Conservation (phyloP, 2,113 vertebrate species). For the Limanda limanda region DNA sequence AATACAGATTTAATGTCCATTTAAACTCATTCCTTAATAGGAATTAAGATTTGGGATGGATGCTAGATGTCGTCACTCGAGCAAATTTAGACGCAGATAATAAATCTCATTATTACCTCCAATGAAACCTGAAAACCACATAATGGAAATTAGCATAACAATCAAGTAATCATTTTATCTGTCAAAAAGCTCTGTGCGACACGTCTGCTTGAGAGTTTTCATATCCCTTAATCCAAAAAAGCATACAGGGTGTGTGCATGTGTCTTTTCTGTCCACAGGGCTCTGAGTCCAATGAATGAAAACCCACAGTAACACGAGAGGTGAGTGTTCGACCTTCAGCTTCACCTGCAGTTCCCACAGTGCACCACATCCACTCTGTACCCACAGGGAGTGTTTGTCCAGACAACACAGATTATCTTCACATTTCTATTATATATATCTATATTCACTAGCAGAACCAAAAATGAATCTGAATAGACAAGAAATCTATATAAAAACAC, state of each 20-base stretch:
- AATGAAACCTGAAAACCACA: too few species aligned
- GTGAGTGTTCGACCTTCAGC: conserved; percentile 48
- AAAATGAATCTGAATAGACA: background rate
- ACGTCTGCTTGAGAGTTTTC: background rate
- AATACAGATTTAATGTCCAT: too few species aligned
- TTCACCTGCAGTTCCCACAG: conserved; percentile 18
- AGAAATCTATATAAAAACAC: conserved; percentile 8
- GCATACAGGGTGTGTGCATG: background rate
- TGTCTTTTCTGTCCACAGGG: background rate
- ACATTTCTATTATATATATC: background rate
- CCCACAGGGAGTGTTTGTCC: background rate
- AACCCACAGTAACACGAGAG: background rate
- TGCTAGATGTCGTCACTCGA: too few species aligned
- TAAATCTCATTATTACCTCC: too few species aligned
- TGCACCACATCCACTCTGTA: background rate
- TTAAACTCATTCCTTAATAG: too few species aligned
- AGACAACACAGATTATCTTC: background rate
- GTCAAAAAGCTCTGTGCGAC: background rate
- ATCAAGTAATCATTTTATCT: too few species aligned
- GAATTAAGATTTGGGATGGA: too few species aligned
- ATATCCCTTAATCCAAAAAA: background rate
- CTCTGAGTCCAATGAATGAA: background rate
- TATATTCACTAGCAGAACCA: background rate
- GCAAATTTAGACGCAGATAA: too few species aligned
- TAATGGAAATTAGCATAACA: too few species aligned